Base-by-base conservation (phyloP, 2,888 invertebrate genomes). In the Ormyrus labotus region DNA sequence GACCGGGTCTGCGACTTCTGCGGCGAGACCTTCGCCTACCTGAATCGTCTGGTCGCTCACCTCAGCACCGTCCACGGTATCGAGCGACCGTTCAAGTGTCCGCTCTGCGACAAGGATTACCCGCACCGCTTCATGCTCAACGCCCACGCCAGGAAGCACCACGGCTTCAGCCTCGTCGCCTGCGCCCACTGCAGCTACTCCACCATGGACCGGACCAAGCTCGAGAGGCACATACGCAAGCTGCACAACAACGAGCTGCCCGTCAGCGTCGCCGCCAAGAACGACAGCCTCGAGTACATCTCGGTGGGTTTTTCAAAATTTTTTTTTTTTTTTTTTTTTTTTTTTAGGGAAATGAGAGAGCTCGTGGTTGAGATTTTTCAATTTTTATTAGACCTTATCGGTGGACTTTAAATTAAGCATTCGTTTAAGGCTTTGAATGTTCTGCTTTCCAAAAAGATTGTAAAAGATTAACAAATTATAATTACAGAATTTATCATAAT, bases 61-160 rank as follows among this genome's bases (percentile, higher is more conserved):
- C 73, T 89, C 34, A 86, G 87, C 13, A 84, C 85, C 64, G 85
- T 82, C 6, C 88, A 88, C 79, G 86, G 87, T 11, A 87, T 88
- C 58, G 83, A 86, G 11, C 85, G 88, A 9, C 90, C 89, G 0
- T 90, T 88, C 82, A 87, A 87, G 69, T 90, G 89, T 69, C 77
- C 75, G 55, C 82, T 84, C 11, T 89, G 89, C 78, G 87, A 81
- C 0, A 89, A 88, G 67, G 84, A 85, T 2, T 89, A 88, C 63
- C 85, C 87, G 1, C 88, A 88, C 64, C 87, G 88, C 45, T 89
- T 88, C 69, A 86, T 87, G 84, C 79, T 89, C 19, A 89, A 89
- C 72, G 87, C 87, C 0, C 89, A 88, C 76, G 86, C 89, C 19
- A 87, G 87, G 61, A 88, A 87, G 60, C 84, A 83, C 0, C 89